Percentiles rank a stretch among this genome's conserved stretches.
phyloP scores from a whole-genome alignment of 2,797 vertebrate genomes.

The Okamejei kenojei region DNA sequence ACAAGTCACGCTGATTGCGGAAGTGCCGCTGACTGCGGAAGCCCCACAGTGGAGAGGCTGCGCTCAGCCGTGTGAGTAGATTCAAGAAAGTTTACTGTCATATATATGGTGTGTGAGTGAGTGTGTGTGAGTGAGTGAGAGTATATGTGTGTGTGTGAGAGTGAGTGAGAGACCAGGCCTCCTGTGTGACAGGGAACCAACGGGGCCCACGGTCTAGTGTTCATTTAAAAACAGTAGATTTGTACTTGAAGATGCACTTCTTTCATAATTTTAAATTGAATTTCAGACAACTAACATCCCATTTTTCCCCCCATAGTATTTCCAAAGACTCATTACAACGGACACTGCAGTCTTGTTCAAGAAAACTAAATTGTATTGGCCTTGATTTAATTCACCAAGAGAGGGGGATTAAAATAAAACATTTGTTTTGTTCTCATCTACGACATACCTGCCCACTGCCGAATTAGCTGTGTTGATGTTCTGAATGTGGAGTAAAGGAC shows the following conservation, averaged over 20 bases:
- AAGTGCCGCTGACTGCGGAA: no score
- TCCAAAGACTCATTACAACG: not conserved
- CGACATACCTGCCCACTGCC: not conserved
- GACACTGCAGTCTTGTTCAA: not conserved
- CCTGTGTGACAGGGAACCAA: no score
- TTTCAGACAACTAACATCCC: not conserved
- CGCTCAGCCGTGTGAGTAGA: no score
- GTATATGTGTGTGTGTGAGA: no score
- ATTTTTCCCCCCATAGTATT: not conserved
- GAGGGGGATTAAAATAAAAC: not conserved
- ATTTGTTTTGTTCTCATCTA: not conserved
- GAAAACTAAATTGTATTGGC: not conserved
- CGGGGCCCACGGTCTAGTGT: not conserved
- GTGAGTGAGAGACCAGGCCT: no score
- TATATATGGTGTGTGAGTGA: no score
- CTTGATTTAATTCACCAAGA: not conserved
- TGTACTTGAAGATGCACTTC: constrained; percentile 39
- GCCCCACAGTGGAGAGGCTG: no score
- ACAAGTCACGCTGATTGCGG: no score
- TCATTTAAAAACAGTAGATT: not conserved
- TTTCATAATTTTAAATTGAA: constrained; percentile 34
- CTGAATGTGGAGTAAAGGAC: no score
- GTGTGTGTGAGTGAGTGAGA: no score
- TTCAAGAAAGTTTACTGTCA: no score
- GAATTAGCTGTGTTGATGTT: not conserved